Evolutionary conservation across 2,888 invertebrate species (phyloP).

Genomic region (Margaritifera margaritifera): DNA sequence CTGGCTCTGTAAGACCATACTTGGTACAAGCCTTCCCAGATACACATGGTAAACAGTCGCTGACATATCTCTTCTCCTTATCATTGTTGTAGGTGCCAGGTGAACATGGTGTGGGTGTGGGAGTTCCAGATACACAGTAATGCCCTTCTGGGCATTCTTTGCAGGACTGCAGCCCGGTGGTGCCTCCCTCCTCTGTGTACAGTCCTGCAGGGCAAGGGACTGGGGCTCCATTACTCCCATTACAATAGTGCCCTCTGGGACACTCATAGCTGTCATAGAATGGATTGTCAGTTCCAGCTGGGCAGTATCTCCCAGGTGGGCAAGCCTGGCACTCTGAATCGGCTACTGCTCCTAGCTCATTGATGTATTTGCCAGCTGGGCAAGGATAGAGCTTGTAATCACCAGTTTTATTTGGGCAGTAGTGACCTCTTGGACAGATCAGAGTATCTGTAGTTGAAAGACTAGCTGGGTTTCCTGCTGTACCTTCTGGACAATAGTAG

Average conservation of each 20-base stretch:
- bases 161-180: slow-evolving; percentile 54
- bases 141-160: slow-evolving; percentile 54
- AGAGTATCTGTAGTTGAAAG: slow-evolving; percentile 27
- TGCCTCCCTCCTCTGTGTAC: slow-evolving; percentile 66
- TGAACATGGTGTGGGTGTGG: slow-evolving; percentile 57
- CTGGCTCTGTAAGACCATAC: slow-evolving; percentile 56
- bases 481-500: slow-evolving; percentile 66
- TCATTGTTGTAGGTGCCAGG: slow-evolving; percentile 64
- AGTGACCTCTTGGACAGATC: slow-evolving; percentile 60
- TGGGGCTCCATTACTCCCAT: slow-evolving; percentile 40
- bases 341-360: slow-evolving; percentile 48
- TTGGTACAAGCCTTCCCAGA: slow-evolving; percentile 64
- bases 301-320: slow-evolving; percentile 65
- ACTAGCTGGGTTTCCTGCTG: slow-evolving; percentile 49
- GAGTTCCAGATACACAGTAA: slow-evolving; percentile 52
- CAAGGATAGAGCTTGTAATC: slow-evolving; percentile 61
- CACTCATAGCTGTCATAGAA: slow-evolving; percentile 59
- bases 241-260: slow-evolving; percentile 66
- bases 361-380: slow-evolving; percentile 55
- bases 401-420: slow-evolving; percentile 59
- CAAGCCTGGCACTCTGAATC: slow-evolving; percentile 58
- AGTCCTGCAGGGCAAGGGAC: slow-evolving; percentile 62
- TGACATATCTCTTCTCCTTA: slow-evolving; percentile 30
- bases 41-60: slow-evolving; percentile 58
- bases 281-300: slow-evolving; percentile 61